Conservation (phyloP, 1,140 invertebrate genomes). For the Tetraneura akinire region DNA sequence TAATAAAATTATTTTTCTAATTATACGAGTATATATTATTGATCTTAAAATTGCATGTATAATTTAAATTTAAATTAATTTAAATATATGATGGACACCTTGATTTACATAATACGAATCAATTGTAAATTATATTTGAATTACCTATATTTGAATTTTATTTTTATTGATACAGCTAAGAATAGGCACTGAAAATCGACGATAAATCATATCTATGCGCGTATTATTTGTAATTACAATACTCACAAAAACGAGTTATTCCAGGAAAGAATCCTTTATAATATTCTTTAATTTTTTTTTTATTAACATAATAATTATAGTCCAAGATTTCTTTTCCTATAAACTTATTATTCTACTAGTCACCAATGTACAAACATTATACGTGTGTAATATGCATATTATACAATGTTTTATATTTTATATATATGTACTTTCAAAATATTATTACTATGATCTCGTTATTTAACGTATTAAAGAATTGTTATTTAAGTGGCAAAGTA, state of each 20-base stretch:
- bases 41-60: not conserved
- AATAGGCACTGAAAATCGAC: not conserved
- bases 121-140: not conserved
- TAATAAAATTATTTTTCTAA: too few species aligned
- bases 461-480: slow-evolving; percentile 1
- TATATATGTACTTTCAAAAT: slow-evolving; percentile 18
- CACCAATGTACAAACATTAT: too few species aligned
- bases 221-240: not conserved
- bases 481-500: not conserved
- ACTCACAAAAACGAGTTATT: slow-evolving; percentile 8
- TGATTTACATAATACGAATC: not conserved
- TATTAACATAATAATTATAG: slow-evolving; percentile 15
- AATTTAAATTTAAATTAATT: too few species aligned
- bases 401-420: not conserved
- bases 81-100: too few species aligned
- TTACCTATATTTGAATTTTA: too few species aligned
- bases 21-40: not conserved
- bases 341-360: too few species aligned
- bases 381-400: too few species aligned
- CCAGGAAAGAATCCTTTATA: not conserved
- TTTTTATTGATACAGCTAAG: not conserved
- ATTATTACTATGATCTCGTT: slow-evolving; percentile 20
- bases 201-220: not conserved
- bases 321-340: not conserved
- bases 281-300: not conserved